Conservation (phyloP, 2,888 invertebrate genomes). For the Tenthredo scrophulariae region DNA sequence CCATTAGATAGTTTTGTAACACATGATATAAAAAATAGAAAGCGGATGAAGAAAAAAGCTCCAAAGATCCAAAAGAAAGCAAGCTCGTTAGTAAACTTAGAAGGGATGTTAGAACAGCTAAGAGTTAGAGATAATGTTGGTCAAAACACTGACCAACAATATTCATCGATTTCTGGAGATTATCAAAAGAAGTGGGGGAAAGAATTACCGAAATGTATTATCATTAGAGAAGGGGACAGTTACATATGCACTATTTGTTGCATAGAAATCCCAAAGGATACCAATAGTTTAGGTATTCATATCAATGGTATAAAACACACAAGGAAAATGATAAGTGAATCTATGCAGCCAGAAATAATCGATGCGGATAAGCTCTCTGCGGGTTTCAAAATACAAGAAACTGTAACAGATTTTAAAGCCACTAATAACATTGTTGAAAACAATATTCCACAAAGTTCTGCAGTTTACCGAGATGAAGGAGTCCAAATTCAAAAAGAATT, state of each 20-base stretch:
- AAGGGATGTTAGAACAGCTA: neutral
- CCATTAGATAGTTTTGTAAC: conserved; percentile 21
- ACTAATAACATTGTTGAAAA: neutral
- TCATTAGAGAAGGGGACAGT: neutral
- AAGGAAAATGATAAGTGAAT: neutral
- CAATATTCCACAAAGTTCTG: neutral
- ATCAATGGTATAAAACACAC: conserved; percentile 3
- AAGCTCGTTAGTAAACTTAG: neutral
- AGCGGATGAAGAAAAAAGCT: neutral
- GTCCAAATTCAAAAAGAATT: neutral
- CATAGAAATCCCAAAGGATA: neutral
- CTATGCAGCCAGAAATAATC: neutral
- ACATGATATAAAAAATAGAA: neutral
- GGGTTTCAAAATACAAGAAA: neutral
- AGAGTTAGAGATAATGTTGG: neutral
- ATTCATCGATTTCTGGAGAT: neutral
- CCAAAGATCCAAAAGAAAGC: neutral
- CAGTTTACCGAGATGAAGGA: neutral
- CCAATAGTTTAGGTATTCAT: neutral
- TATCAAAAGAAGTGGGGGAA: neutral
- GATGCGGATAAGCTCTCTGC: neutral
- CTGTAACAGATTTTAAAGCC: neutral
- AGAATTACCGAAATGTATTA: conserved; percentile 7
- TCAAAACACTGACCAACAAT: neutral
- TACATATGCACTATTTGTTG: conserved; percentile 10